These are phyloP conservation scores for Hippolais icterina DNA, from an alignment of 2,113 vertebrate species.

Conservation along the genomic window DNA sequence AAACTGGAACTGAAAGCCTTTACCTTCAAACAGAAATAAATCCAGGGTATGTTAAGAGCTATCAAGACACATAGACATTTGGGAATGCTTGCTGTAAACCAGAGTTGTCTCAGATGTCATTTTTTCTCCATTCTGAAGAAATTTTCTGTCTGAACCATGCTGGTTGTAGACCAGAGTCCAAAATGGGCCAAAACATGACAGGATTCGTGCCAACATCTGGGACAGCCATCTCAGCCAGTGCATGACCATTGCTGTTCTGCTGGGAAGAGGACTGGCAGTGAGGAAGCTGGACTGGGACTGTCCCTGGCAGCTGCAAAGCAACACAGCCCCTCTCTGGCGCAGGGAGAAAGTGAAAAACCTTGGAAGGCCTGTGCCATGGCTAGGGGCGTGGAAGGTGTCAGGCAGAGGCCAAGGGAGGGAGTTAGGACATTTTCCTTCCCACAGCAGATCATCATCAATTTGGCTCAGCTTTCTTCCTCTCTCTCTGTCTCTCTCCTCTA, in stretches of 20 bases:
- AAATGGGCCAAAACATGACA: background rate
- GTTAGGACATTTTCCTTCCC: background rate
- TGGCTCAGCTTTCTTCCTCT: background rate
- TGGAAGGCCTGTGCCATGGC: fast-evolving
- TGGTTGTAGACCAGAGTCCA: background rate
- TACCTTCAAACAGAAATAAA: background rate
- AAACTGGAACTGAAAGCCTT: background rate
- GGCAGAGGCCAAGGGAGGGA: background rate
- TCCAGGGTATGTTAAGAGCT: background rate
- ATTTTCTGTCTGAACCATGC: background rate
- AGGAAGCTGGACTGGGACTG: background rate
- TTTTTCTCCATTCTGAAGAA: background rate
- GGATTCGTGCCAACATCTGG: background rate
- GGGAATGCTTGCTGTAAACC: background rate
- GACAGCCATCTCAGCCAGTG: background rate
- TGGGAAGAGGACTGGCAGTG: background rate
- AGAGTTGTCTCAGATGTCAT: background rate
- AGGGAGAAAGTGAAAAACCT: background rate
- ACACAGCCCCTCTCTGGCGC: background rate
- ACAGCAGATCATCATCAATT: background rate
- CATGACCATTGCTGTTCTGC: background rate
- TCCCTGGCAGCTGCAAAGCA: background rate
- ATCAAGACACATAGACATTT: background rate
- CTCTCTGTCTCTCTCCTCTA: background rate
- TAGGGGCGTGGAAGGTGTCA: fast-evolving